Evolutionary conservation across 2,113 vertebrate genomes (phyloP).

Genomic region (Semicossyphus pulcher): DNA sequence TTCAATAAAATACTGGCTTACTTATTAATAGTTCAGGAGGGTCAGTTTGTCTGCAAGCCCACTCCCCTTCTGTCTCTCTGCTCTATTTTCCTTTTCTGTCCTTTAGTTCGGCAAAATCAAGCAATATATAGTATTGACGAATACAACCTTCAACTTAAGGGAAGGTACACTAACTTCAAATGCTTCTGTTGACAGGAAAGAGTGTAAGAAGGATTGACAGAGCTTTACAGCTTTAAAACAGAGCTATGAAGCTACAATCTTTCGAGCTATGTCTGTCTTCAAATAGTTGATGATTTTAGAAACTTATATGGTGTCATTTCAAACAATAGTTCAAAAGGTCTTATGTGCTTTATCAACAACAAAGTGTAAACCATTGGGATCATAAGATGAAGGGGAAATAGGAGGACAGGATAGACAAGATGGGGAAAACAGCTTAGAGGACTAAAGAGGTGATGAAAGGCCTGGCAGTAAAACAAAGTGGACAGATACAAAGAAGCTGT

Average conservation of each 20-base stretch:
- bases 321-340: constrained; percentile 15
- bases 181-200: constrained; percentile 11
- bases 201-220: constrained; percentile 17
- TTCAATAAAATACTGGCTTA: constrained; percentile 34
- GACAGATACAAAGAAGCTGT: neutral
- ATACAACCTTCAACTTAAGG: constrained; percentile 19
- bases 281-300: constrained; percentile 28
- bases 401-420: neutral
- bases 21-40: constrained; percentile 34
- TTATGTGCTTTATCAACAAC: neutral
- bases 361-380: neutral
- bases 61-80: neutral
- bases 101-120: neutral
- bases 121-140: constrained; percentile 8
- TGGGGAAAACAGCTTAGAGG: neutral
- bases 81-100: neutral
- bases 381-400: neutral
- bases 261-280: no score
- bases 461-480: neutral
- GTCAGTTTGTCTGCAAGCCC: neutral
- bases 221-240: no score
- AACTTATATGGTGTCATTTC: constrained; percentile 5
- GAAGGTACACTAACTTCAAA: neutral
- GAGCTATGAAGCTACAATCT: no score
- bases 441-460: constrained; percentile 2